Evolutionary conservation across 2,888 invertebrate genomes (phyloP).

Genomic region (Ellobium chinense): DNA sequence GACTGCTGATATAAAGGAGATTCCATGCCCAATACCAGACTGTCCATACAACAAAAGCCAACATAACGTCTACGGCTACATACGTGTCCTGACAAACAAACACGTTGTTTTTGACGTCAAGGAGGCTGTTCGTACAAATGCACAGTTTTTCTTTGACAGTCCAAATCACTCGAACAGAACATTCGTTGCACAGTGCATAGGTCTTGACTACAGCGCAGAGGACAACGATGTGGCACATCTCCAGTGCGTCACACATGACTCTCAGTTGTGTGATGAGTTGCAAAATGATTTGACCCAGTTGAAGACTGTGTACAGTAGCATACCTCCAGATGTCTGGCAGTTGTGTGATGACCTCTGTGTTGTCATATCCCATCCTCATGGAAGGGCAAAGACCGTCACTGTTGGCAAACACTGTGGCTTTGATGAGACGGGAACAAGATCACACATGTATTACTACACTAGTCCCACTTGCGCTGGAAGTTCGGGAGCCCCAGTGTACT

Average conservation of each 20-base stretch:
- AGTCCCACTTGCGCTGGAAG: slow-evolving; percentile 29
- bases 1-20: not conserved
- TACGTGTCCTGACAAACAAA: slow-evolving; percentile 25
- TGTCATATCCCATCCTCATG: slow-evolving; percentile 29
- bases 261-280: slow-evolving; percentile 1
- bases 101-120: slow-evolving; percentile 21
- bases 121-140: slow-evolving; percentile 1
- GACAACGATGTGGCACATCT: slow-evolving; percentile 30
- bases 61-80: slow-evolving; percentile 37
- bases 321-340: slow-evolving; percentile 23
- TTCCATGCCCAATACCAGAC: slow-evolving; percentile 16
- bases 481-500: slow-evolving; percentile 33
- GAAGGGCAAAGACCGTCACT: slow-evolving; percentile 18
- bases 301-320: not conserved
- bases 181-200: not conserved
- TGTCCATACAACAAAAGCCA: not conserved
- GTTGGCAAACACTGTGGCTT: slow-evolving; percentile 11
- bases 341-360: slow-evolving; percentile 6
- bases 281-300: not conserved
- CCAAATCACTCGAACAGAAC: not conserved
- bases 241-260: slow-evolving; percentile 20
- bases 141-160: slow-evolving; percentile 29
- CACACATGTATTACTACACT: slow-evolving; percentile 24
- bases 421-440: not conserved
- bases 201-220: slow-evolving; percentile 20